These are phyloP conservation scores for Suricata suricatta DNA, from an alignment of 2,113 vertebrate genomes.

Conservation along the genomic window DNA sequence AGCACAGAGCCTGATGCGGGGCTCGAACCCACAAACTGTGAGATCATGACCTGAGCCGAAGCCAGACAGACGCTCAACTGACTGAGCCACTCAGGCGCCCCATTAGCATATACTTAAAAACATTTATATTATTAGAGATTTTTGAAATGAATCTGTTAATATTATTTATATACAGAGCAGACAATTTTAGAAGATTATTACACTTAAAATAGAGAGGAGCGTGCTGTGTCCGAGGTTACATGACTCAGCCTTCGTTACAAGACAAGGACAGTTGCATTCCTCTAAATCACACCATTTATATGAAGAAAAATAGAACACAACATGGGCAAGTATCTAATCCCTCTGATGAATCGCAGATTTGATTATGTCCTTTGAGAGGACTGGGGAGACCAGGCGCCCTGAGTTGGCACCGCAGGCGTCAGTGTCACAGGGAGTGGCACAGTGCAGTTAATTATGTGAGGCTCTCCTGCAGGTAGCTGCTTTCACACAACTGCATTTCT, in stretches of 20 bases:
- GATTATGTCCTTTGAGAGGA: not conserved
- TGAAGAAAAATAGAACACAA: slow-evolving; percentile 22
- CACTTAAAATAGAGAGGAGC: slow-evolving; percentile 5
- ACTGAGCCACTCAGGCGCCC: too few species aligned
- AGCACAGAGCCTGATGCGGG: too few species aligned
- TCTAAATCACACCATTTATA: not conserved
- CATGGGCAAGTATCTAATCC: not conserved
- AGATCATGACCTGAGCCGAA: too few species aligned
- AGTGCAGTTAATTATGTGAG: not conserved
- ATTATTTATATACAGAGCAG: not conserved
- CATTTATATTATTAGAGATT: not conserved
- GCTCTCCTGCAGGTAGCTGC: not conserved
- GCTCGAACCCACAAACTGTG: too few species aligned
- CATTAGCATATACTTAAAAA: slow-evolving; percentile 32
- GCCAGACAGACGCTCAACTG: too few species aligned
- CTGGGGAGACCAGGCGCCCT: not conserved
- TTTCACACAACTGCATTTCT: not conserved
- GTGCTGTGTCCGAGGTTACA: not conserved
- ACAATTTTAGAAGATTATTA: not conserved
- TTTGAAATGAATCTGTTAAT: slow-evolving; percentile 29
- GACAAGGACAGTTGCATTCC: not conserved
- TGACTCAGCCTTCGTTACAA: not conserved
- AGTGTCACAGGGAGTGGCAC: not conserved
- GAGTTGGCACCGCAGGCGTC: not conserved
- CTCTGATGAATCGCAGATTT: slow-evolving; percentile 3